phyloP scores from a whole-genome alignment of 2,113 vertebrate species.

The Solea senegalensis region DNA sequence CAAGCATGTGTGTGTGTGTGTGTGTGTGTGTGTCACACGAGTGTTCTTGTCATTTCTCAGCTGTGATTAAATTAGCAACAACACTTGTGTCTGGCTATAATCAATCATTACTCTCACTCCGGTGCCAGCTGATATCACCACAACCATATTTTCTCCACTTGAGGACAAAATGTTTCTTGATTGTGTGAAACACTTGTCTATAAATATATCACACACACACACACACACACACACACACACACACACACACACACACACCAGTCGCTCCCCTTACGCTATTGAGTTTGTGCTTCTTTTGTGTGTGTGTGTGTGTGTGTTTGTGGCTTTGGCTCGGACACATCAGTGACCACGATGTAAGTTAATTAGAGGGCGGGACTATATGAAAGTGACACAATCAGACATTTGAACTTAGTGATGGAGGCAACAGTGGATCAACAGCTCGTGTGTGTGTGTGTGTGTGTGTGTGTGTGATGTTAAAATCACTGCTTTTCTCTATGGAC shows the following conservation, averaged over 20 bases:
- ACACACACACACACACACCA: constrained; percentile 50
- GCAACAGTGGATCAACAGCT: no score
- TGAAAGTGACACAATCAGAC: no score
- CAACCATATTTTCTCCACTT: constrained; percentile 79
- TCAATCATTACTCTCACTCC: constrained; percentile 84
- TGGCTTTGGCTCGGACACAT: constrained; percentile 20
- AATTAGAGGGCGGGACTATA: no score
- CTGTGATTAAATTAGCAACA: constrained; percentile 83
- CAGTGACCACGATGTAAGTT: constrained; percentile 14
- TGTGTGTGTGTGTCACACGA: constrained; percentile 71
- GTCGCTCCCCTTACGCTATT: constrained; percentile 69
- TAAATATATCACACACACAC: constrained; percentile 72
- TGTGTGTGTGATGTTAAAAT: no score
- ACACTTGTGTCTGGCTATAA: constrained; percentile 81
- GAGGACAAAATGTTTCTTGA: constrained; percentile 80
- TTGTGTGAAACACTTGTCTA: constrained; percentile 79
- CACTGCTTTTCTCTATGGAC: no score
- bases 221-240: constrained; percentile 41
- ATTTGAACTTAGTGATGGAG: no score
- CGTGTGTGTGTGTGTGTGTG: no score
- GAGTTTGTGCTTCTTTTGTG: constrained; percentile 44
- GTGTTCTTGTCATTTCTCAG: constrained; percentile 79
- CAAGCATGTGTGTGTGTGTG: constrained; percentile 58
- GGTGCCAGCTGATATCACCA: constrained; percentile 73
- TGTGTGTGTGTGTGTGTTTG: constrained; percentile 25